Conservation (phyloP, 2,797 vertebrate genomes). For the Spinus olivaceus region DNA sequence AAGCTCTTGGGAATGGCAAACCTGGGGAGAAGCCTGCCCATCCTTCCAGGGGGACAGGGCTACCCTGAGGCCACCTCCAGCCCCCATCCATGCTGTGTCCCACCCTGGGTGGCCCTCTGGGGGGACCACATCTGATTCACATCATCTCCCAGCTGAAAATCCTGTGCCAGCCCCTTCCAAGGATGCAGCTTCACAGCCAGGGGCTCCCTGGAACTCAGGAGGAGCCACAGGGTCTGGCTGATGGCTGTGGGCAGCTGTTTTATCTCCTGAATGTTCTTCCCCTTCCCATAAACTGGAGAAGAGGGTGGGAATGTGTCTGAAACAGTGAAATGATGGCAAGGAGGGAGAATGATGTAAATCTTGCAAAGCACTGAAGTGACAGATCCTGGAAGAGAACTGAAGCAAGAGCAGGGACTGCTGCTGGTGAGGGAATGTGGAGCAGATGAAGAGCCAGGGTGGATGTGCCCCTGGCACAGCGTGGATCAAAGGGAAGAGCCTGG, state of each 20-base stretch:
- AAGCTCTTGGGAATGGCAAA: not conserved
- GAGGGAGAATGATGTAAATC: not conserved
- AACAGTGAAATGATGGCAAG: not conserved
- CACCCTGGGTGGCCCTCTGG: not conserved
- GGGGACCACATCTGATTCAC: not conserved
- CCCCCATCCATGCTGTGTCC: accelerated
- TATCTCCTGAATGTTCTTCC: not conserved
- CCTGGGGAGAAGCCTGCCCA: not conserved
- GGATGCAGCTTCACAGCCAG: not conserved
- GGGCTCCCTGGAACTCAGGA: not conserved
- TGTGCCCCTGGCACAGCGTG: not conserved
- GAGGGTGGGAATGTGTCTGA: not conserved
- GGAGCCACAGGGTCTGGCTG: accelerated
- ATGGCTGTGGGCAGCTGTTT: accelerated
- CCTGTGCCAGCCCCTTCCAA: not conserved
- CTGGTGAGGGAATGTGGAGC: not conserved
- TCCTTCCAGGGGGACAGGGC: not conserved
- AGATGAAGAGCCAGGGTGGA: not conserved
- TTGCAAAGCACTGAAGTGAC: not conserved
- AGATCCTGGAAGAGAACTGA: not conserved
- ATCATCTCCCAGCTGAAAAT: not conserved
- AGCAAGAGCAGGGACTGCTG: accelerated
- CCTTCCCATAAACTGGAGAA: not conserved
- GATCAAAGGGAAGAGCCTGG: not conserved
- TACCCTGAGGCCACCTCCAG: not conserved